A percentile compares a stretch with the other conserved stretches of the same genome.
Conservation (phyloP, 1,140 invertebrate species). For the Drosophila nebulosa region DNA sequence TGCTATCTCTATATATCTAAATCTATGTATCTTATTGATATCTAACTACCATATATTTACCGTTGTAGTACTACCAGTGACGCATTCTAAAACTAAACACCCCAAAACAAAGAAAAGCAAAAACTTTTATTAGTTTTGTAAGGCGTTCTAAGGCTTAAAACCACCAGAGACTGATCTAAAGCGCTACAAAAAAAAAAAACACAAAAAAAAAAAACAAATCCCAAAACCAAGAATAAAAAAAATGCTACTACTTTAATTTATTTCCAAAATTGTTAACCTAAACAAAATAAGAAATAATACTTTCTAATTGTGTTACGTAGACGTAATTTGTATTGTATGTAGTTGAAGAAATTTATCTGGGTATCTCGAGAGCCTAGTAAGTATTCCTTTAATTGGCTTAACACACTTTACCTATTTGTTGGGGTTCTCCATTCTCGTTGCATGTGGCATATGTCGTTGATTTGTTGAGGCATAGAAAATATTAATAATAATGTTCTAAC, state of each 20-base stretch:
- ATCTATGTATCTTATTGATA: neutral
- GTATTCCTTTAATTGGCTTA: slow-evolving; percentile 8
- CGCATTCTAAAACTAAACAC: slow-evolving; percentile 76
- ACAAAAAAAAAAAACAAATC: slow-evolving; percentile 13
- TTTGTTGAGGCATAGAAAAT: neutral
- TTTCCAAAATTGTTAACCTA: neutral
- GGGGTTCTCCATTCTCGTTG: neutral
- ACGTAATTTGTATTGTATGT: neutral
- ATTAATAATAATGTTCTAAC: neutral
- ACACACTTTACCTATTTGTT: neutral
- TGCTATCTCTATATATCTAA: slow-evolving; percentile 5
- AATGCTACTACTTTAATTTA: slow-evolving; percentile 3
- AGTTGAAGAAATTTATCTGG: neutral
- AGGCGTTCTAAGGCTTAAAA: slow-evolving; percentile 70
- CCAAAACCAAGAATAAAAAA: slow-evolving; percentile 17
- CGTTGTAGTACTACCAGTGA: slow-evolving; percentile 77
- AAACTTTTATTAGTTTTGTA: slow-evolving; percentile 72
- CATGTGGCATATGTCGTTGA: no score
- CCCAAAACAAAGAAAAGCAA: slow-evolving; percentile 76
- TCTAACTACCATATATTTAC: slow-evolving; percentile 70
- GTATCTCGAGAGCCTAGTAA: slow-evolving; percentile 11
- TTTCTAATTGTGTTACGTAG: neutral
- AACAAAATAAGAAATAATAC: neutral
- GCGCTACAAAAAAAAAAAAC: slow-evolving; percentile 36
- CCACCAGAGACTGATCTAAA: slow-evolving; percentile 69